Conservation (phyloP, 2,113 vertebrate species). For the Mungos mungo region DNA sequence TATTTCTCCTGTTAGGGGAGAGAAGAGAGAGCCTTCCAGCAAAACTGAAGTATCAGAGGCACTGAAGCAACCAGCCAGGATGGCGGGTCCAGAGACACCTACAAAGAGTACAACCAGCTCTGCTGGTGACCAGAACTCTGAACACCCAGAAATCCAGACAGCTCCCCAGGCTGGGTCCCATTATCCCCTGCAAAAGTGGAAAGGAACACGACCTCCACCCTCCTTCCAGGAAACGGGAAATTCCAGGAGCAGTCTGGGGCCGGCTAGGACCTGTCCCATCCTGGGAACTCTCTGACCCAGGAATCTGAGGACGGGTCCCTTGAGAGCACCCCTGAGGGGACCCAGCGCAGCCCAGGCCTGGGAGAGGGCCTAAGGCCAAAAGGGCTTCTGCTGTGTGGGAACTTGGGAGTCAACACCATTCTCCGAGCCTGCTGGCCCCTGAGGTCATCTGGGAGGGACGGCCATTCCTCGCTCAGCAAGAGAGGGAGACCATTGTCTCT, state of each 20-base stretch:
- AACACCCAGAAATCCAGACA: background rate
- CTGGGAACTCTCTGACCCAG: conserved; percentile 67
- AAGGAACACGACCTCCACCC: background rate
- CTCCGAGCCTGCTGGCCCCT: background rate
- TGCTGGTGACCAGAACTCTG: background rate
- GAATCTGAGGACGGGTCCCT: background rate
- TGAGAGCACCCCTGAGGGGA: background rate
- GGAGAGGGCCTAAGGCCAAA: background rate
- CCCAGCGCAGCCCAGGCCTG: background rate
- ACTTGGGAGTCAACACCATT: fast-evolving
- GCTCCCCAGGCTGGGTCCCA: background rate
- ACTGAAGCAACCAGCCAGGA: background rate
- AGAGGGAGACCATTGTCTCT: background rate
- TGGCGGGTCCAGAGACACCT: background rate
- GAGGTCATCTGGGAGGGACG: background rate
- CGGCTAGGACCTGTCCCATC: background rate
- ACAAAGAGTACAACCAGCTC: background rate
- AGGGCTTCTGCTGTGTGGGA: background rate
- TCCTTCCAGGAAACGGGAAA: conserved; percentile 39
- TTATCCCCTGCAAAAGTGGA: background rate
- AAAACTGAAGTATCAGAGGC: background rate
- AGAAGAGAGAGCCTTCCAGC: background rate
- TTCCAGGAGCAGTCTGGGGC: conserved; percentile 44
- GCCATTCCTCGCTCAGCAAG: background rate
- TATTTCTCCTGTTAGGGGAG: background rate